Conservation (phyloP, 30 jellyfish, hydroid and myxozoan species). For the Chironex yamaguchii region DNA sequence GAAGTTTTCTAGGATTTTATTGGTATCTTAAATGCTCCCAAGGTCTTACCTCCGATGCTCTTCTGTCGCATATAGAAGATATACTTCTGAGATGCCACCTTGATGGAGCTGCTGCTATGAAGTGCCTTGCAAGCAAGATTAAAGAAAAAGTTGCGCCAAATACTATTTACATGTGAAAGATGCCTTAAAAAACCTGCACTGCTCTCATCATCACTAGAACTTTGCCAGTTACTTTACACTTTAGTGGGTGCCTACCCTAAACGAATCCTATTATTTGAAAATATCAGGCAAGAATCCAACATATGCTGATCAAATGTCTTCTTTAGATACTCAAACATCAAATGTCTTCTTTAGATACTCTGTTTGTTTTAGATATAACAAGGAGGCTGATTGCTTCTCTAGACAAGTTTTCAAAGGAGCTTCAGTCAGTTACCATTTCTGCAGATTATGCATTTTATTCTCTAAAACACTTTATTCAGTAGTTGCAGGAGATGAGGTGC, state of each 20-base stretch:
- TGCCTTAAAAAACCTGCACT: too few species aligned
- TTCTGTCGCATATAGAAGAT: conserved; percentile 1
- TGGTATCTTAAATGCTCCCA: conserved; percentile 50
- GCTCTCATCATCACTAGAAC: too few species aligned
- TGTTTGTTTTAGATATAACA: conserved; percentile 4
- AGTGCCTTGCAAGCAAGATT: conserved; percentile 15
- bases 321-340: conserved; percentile 6
- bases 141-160: conserved; percentile 32
- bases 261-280: too few species aligned
- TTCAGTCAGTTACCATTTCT: conserved; percentile 31
- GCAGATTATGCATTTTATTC: conserved; percentile 26
- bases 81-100: conserved; percentile 13
- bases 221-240: too few species aligned
- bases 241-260: too few species aligned
- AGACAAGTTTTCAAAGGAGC: conserved; percentile 37
- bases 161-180: conserved; percentile 47
- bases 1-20: conserved; percentile 44
- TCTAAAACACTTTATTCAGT: conserved; percentile 1
- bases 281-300: too few species aligned
- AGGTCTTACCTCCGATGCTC: conserved; percentile 37
- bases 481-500: conserved; percentile 44
- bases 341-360: conserved; percentile 20
- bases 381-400: conserved; percentile 22
- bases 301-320: too few species aligned
- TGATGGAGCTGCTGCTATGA: conserved; percentile 67